Percentiles rank a stretch among this genome's conserved stretches.
phyloP scores from a whole-genome alignment of 2,888 invertebrate genomes.

The Ichneumoninae sp. region DNA sequence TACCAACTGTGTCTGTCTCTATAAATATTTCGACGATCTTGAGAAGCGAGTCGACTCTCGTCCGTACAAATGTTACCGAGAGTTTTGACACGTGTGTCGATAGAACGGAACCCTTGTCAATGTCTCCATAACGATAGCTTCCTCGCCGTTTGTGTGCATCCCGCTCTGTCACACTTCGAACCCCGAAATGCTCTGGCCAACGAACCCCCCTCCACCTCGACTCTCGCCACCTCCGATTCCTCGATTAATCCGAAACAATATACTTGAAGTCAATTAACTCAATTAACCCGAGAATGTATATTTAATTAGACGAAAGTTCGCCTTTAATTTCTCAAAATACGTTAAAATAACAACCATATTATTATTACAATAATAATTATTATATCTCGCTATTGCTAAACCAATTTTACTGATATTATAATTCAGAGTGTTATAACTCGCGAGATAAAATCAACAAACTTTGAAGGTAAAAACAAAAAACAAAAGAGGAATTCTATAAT shows the following conservation, averaged over 20 bases:
- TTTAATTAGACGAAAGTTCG: conserved; percentile 69
- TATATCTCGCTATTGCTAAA: conserved; percentile 26
- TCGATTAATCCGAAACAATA: conserved; percentile 72
- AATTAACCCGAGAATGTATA: conserved; percentile 78
- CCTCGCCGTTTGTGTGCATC: conserved; percentile 10
- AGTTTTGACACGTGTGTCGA: conserved; percentile 24
- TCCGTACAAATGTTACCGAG: conserved; percentile 17
- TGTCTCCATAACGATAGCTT: conserved; percentile 1
- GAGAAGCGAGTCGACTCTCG: conserved; percentile 14
- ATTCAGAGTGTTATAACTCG: conserved; percentile 21
- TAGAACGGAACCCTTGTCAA: conserved; percentile 6
- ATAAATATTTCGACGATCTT: conserved; percentile 37
- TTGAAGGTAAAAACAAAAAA: conserved; percentile 26
- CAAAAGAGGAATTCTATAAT: conserved; percentile 43
- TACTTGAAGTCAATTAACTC: conserved; percentile 84
- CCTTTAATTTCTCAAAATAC: conserved; percentile 60
- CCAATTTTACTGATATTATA: background rate
- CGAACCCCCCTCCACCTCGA: conserved; percentile 10
- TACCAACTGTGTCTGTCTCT: conserved; percentile 43
- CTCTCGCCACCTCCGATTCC: conserved; percentile 42
- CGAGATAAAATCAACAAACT: conserved; percentile 45
- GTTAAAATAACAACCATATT: conserved; percentile 22
- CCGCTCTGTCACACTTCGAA: conserved; percentile 10
- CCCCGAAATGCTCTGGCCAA: conserved; percentile 21
- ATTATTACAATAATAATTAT: conserved; percentile 16